Conservation (phyloP, 2,888 invertebrate species). For the Mythimna loreyi region DNA sequence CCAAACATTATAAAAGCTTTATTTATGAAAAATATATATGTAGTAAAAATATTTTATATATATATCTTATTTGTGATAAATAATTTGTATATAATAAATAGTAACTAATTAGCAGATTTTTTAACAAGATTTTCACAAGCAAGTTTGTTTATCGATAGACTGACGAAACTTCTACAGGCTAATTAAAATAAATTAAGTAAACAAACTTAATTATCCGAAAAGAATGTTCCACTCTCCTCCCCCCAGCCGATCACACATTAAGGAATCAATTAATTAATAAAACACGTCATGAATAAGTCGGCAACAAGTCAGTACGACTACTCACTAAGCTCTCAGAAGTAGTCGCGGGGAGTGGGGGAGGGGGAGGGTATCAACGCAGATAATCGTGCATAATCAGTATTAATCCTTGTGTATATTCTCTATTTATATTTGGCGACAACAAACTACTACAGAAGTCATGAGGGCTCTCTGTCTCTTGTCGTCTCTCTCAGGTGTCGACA, state of each 20-base stretch:
- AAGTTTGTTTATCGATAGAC: background rate
- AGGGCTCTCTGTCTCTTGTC: too few species aligned
- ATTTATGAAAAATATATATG: too few species aligned
- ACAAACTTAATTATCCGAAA: background rate
- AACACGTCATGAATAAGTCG: background rate
- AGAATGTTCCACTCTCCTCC: background rate
- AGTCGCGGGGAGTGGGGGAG: background rate
- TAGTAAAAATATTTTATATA: too few species aligned
- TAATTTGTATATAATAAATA: too few species aligned
- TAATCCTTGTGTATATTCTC: background rate
- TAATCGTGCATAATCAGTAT: slow-evolving; percentile 22
- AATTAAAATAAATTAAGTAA: background rate
- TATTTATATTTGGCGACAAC: background rate
- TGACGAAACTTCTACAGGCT: background rate
- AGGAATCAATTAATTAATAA: slow-evolving; percentile 23
- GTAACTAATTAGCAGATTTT: too few species aligned
- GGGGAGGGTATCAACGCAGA: background rate
- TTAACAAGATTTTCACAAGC: too few species aligned
- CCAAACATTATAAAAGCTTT: too few species aligned
- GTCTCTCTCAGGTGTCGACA: background rate
- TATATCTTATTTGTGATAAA: too few species aligned
- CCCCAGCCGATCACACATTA: background rate
- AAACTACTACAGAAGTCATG: background rate
- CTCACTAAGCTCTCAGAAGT: background rate
- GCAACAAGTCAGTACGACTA: background rate